Conservation (phyloP, 2,888 invertebrate species). For the Drosophila percnosoma region DNA sequence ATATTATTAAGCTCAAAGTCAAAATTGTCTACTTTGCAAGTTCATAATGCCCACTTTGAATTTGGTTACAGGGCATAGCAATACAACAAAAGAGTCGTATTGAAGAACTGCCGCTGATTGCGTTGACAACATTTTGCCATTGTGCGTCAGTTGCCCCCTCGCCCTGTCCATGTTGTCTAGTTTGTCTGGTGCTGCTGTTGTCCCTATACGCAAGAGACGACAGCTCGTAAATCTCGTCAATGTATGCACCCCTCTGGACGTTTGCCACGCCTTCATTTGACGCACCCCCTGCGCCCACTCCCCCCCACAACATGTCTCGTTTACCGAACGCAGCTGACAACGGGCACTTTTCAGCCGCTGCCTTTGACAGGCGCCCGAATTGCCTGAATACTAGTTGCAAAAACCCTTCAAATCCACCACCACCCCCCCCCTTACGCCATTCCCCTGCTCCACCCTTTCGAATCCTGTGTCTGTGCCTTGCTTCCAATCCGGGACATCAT, state of each 20-base stretch:
- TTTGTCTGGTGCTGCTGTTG: conserved; percentile 2
- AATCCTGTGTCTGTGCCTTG: not conserved
- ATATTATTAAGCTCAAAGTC: not conserved
- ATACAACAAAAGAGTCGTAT: conserved; percentile 11
- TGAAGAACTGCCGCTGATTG: conserved; percentile 68
- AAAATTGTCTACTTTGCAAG: not conserved
- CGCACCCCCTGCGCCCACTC: not conserved
- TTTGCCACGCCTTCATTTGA: conserved; percentile 38
- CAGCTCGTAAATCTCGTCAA: conserved; percentile 80
- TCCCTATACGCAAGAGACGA: conserved; percentile 55
- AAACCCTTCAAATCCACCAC: conserved; percentile 1
- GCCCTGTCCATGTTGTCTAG: not conserved
- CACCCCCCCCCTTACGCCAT: not conserved
- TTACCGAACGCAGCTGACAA: conserved; percentile 41
- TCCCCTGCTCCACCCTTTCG: not conserved
- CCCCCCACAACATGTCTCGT: conserved; percentile 13
- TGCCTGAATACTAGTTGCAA: conserved; percentile 29
- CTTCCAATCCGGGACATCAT: conserved; percentile 57
- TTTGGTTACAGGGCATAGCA: not conserved
- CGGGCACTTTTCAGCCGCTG: conserved; percentile 70
- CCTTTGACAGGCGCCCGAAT: conserved; percentile 52
- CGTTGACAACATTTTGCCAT: conserved; percentile 81
- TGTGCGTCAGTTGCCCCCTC: conserved; percentile 56
- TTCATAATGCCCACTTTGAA: not conserved
- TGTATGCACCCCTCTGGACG: conserved; percentile 75